Base-by-base conservation (phyloP, 1,140 invertebrate genomes). In the Wasmannia auropunctata region DNA sequence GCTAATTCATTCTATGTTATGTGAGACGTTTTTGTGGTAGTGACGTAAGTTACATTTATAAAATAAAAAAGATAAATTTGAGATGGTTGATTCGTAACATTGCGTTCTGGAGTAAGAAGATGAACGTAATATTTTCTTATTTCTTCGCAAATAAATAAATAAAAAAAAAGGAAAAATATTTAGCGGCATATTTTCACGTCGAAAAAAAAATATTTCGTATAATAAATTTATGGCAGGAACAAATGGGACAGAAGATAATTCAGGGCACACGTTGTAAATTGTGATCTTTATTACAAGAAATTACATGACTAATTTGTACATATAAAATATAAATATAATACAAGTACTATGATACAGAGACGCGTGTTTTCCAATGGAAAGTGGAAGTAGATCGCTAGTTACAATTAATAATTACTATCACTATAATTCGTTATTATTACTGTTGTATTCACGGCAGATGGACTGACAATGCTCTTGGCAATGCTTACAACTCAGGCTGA, bases 301-400 rank as follows among this genome's bases (percentile, higher is more conserved):
- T 94, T 95, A 95, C 91, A 90, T 94, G 84, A 88, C 94, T 95
- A 95, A 93, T 95, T 95, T 95, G 94, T 95, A 95, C 94, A 95
- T 95, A 95, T 93, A 94, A 95, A 95, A 95, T 95, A 95, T 95
- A 95, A 94, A 94, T 95, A 95, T 95, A 87, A 90, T 95, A 95
- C 94, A 95, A 94, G 90, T 93, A 92, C 91, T 95, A 94, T 95
- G 86, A 90, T 95, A 95, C 94, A 94, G 91, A 93, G 92, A 92
- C 92, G 91, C 88, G 85, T 90, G 90, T 72, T 87, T 54, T 88
- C 87, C 87, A 87, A 69, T 87, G 87, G 87, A 67, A 84, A 81
- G 86, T 89, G 88, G 79, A 89, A 88, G 76, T 89, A 91, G 70
- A 76, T 87, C 83, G 77, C 87, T 90, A 58, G 75, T 91, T 90